These are phyloP conservation scores for Meteorus colon DNA, from an alignment of 2,888 invertebrate genomes.

Conservation along the genomic window DNA sequence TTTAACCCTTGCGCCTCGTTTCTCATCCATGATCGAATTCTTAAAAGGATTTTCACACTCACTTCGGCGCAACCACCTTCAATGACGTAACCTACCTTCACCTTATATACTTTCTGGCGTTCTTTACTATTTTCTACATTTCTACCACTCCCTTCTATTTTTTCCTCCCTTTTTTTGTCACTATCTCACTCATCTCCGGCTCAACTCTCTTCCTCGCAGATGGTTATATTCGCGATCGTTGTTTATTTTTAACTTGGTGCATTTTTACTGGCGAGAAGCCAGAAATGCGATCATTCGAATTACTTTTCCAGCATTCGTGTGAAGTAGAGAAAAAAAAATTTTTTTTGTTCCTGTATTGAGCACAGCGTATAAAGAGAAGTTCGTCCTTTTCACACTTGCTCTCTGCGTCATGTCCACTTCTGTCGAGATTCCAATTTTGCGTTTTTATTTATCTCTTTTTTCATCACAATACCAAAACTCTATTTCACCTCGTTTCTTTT, in stretches of 20 bases:
- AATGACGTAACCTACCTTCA: background rate
- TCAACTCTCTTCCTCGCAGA: background rate
- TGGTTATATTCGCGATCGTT: constrained; percentile 22
- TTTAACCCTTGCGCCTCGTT: constrained; percentile 42
- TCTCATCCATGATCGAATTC: constrained; percentile 41
- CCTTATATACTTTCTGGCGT: background rate
- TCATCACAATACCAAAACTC: background rate
- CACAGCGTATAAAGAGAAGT: background rate
- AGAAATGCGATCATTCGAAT: constrained; percentile 50
- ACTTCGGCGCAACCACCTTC: constrained; percentile 21
- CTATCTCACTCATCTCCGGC: background rate
- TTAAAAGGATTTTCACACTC: constrained; percentile 49
- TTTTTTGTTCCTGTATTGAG: background rate
- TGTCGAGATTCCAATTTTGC: background rate
- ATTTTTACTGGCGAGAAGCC: constrained; percentile 32
- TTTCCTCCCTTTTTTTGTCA: constrained; percentile 21
- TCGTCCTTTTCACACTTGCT: background rate
- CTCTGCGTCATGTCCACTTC: background rate
- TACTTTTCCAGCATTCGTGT: constrained; percentile 51
- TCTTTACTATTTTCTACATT: constrained; percentile 5
- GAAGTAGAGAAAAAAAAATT: constrained; percentile 49
- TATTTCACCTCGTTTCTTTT: background rate
- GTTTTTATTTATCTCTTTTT: background rate
- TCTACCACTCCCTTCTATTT: background rate
- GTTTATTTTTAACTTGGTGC: background rate